Base-by-base conservation (phyloP, 1,140 invertebrate species). In the Neocloeon triangulifer region DNA sequence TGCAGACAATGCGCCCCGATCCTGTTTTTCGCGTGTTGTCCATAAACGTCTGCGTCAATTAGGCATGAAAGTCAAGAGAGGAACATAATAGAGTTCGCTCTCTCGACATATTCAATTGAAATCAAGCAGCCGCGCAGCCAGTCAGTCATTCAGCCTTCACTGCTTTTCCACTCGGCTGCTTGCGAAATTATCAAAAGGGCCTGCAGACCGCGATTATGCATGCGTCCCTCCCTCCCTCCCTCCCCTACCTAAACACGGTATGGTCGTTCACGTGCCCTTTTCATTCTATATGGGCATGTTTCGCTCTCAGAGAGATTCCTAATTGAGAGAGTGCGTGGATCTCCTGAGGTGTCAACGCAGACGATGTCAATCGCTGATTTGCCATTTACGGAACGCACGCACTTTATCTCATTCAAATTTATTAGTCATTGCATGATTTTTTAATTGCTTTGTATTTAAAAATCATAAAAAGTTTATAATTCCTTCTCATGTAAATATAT, bases 271-370 rank as follows among this genome's bases (percentile, higher is more conserved):
- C n/a, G n/a, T n/a, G n/a, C n/a, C n/a, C n/a, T n/a, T 12, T 27
- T 28, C 8, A 16, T 21, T 16, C 23, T 28, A 2, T n/a, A 12
- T 21, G 5, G 10, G 19, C 25, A 22, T 26, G 10, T 28, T 9
- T 29, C 19, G 12, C 25, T 29, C 21, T n/a, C n/a, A n/a, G n/a
- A n/a, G 14, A 10, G 28, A 29, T 9, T n/a, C 34, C 5, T 16
- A 14, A 15, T 5, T 20, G 19, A 30, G 20, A 27, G 39, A 29
- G 19, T 27, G 17, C 3, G 28, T 19, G 13, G 29, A 33, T 37
- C 32, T 13, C 37, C 30, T 32, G 25, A 25, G 27, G 23, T 40
- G 45, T 53, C 52, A 41, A 46, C 51, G 49, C 62, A 66, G 65
- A n/a, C n/a, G n/a, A n/a, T n/a, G n/a, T n/a, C n/a, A n/a, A n/a